Evolutionary conservation across 1,140 invertebrate species (phyloP), one percentile per base, ranked within the genome.

Genomic region (Apis florea): DNA sequence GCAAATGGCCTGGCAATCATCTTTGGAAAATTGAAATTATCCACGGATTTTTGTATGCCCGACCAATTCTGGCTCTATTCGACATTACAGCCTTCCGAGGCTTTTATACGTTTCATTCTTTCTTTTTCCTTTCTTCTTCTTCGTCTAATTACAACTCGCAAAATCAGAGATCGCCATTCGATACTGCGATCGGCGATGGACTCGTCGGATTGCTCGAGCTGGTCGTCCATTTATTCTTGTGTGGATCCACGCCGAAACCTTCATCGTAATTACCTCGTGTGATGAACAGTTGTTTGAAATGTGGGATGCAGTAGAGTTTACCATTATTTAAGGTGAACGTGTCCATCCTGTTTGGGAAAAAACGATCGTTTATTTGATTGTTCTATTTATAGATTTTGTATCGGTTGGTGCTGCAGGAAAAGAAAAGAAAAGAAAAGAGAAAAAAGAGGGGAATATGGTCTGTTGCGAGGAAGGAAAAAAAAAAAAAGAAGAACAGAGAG

Each of bases 191-290:
- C 24, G 92, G 89, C 31, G 89, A 69, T 12, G 90, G 86, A 90
- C 61, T 85, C 81, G 77, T 79, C 83, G 90, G 67, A 85, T 88
- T 84, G 77, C 54, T 58, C 77, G 79, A 76, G 63, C 64, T 90
- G 51, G 82, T 89, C 64, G 92, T 83, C 95, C 95, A 96, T 90
- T 96, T 96, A 82, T 95, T 94, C 91, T 95, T 95, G 86, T 95
- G 95, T 69, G 95, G 95, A 88, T 95, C 94, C 3, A 95, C 91
- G 31, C 95, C 95, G 90, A 97, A 97, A 31, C 96, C 97, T 90
- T 97, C 96, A 87, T 97, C 97, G 91, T 97, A 97, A 93, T 97
- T 97, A 59, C 97, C 97, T 93, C 97, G 96, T n/a, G 96, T 95
- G 88, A 96, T 97, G 90, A 97, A 97, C 3, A 97, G 94, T 90